Base-by-base conservation (phyloP, 2,888 invertebrate genomes). In the Apotomis betuletana region DNA sequence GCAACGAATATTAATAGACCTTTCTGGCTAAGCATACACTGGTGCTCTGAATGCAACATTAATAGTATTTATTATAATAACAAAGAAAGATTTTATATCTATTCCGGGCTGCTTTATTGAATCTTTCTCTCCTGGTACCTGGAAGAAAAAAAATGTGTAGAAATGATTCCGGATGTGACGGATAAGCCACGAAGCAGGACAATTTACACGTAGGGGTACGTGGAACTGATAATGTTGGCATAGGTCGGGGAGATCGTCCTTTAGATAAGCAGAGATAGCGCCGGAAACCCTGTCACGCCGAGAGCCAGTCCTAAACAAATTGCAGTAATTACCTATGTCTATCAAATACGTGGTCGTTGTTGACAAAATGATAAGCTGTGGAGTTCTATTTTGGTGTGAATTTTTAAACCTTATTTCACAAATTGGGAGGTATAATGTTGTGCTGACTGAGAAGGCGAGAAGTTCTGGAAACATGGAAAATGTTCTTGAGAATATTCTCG, bases 11-110 rank as follows among this genome's bases (percentile, higher is more conserved):
- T 36, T 46, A 44, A 36, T 46, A 13, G 46, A 15, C 55, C 36
- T 46, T 65, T 65, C 44, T 46, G 65, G 57, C 55, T 65, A 27
- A 55, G 15, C 41, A 15, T 55, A 46, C 27, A 4, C 59, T 86
- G 85, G 82, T 78, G 81, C 82, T 78, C 78, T 88, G 87, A 90
- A 89, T 87, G 82, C 85, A 78, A 82, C 84, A 85, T 90, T 89
- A 89, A 90, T 88, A 87, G 82, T 87, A 85, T 90, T 91, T 91
- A 91, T 90, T 91, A 87, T 85, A 91, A 91, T 90, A 91, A 92
- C 90, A 91, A 88, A 86, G 84, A 61, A 54, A 63, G 57, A 59
- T 72, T 67, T 68, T 68, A 72, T 72, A 75, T 81, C 79, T 84
- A 82, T 84, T 80, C 76, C 76, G 76, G 78, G 75, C 73, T 77